Base-by-base conservation (phyloP, 2,113 vertebrate genomes). In the Eretmochelys imbricata region DNA sequence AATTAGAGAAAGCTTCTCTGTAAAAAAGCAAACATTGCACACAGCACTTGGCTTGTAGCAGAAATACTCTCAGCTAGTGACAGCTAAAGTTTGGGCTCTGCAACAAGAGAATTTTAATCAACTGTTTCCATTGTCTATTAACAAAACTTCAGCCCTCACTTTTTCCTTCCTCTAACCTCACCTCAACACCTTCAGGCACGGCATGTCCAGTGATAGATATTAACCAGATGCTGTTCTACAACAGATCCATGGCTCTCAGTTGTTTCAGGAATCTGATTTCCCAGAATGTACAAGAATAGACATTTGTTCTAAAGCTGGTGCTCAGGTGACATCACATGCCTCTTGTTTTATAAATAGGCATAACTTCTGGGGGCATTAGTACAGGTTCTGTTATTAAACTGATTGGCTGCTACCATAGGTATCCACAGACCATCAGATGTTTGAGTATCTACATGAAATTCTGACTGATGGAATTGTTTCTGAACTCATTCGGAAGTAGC, bases 261-360 rank as follows among this genome's bases (percentile, higher is more conserved):
- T 0, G 0, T 80, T 95, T 94, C 82, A 87, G 88, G 96, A 97
- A 97, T 96, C 94, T 95, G 91, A 97, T 96, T 97, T 97, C 96
- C 93, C 88, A 91, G 97, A 97, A 98, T 53, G 92, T 0, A 1
- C 82, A 93, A 82, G 82, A 35, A 93, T 85, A 87, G 84, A 38
- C 11, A 38, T 79, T 88, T 8, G 1, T 62, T 93, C 91, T 91
- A 90, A 95, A 97, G 85, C 35, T 93, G 95, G 94, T 17, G 0
- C 38, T 82, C 80, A 97, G 95, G 94, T 97, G 80, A 89, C 54
- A 88, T 59, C 0, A 1, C n/a, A 3, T 88, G 78, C 54, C 72
- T 85, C 75, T 24, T 24, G n/a, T 57, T 87, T 92, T 96, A 98
- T 85, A 96, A 97, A 96, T 90, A 97, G 95, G 24, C 1, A 5